Evolutionary conservation across 1,140 invertebrate species (phyloP).

Genomic region (Gryllus bimaculatus): DNA sequence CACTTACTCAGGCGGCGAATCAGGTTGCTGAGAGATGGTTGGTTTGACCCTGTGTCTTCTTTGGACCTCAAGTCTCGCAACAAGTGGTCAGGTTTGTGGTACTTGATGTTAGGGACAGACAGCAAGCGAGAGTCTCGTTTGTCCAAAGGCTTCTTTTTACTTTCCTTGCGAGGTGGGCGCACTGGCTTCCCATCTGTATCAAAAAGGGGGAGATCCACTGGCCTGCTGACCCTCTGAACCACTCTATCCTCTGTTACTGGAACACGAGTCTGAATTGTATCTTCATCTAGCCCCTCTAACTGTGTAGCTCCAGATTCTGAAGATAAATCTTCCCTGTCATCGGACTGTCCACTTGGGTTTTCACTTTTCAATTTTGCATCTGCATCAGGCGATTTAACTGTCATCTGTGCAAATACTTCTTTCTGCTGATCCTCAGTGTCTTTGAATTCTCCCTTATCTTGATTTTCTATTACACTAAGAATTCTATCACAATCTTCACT

Average conservation of each 20-base stretch:
- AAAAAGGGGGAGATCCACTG: conserved; percentile 52
- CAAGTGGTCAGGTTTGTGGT: conserved; percentile 29
- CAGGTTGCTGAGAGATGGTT: conserved; percentile 45
- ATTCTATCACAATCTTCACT: neutral
- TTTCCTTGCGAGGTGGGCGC: conserved; percentile 48
- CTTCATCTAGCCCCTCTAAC: neutral
- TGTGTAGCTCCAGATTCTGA: neutral
- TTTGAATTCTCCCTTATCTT: neutral
- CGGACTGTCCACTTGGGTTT: neutral
- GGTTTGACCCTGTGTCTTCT: conserved; percentile 35
- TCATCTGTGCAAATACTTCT: neutral
- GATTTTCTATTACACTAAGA: neutral
- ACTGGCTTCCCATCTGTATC: conserved; percentile 48
- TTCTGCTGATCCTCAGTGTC: neutral
- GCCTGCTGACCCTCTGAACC: conserved; percentile 30
- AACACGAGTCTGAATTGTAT: neutral
- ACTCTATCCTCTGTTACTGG: neutral
- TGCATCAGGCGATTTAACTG: neutral
- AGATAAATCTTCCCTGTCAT: neutral
- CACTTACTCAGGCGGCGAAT: conserved; percentile 82
- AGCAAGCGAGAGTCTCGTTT: conserved; percentile 57
- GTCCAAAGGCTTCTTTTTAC: conserved; percentile 41
- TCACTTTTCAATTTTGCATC: neutral
- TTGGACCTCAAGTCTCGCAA: conserved; percentile 30
- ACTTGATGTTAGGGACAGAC: conserved; percentile 68